Base-by-base conservation (phyloP, 2,113 vertebrate genomes). In the Apteryx mantelli region DNA sequence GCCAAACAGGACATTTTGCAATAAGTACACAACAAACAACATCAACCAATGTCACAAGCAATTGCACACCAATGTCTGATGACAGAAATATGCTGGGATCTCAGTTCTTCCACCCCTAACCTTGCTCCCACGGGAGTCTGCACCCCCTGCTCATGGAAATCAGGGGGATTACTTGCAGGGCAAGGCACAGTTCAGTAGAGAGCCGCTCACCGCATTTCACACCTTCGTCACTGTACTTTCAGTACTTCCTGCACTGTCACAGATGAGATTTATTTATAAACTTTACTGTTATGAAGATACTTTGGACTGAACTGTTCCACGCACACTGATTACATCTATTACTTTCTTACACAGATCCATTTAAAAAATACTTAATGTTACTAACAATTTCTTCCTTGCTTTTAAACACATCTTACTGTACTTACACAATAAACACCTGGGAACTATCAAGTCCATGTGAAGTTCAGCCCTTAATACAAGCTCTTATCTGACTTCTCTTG, bases 1-100 rank as follows among this genome's bases (percentile, higher is more conserved):
- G 55, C 15, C 82, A 66, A 93, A 83, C 2, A 46, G 86, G 71
- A 60, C 73, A 68, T 90, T 94, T 86, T 85, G 85, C 82, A 94
- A 42, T 83, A 83, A 38, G 68, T 60, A 83, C 85, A 83, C 68
- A 83, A 80, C 40, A 28, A 89, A 77, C 13, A 68, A 32, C 61
- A 65, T 25, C 46, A 70, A 85, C 55, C 50, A 46, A 38, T 40
- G 63, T 85, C 89, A 68, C 50, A n/a, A 80, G 46, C 36, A 52
- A 46, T 20, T 38, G 46, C 0, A 0, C 61, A 65, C 52, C 3
- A 0, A 48, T 26, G 19, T 60, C 56, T 48, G 48, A 69, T 22
- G 78, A 63, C 50, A 64, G 75, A 71, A 83, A 6, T 50, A 73
- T 74, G 65, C 70, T 87, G 77, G 42, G 56, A 38, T 79, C 65